These are phyloP conservation scores for Megaleporinus macrocephalus DNA, from an alignment of 2,113 vertebrate species.

Conservation along the genomic window DNA sequence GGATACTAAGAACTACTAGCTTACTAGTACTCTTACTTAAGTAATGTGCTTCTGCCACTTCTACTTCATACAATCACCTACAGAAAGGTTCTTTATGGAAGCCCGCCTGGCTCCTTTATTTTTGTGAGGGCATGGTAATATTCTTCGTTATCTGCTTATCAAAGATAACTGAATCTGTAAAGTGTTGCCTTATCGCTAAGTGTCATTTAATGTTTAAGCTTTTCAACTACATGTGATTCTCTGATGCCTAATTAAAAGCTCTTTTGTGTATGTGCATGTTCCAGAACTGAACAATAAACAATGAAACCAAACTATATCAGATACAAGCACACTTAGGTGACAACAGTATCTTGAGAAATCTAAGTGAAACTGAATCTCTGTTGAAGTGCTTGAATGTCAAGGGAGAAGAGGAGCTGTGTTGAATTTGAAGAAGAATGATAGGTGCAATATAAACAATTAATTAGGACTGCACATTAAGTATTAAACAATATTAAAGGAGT, in stretches of 20 bases:
- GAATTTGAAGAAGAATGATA: slow-evolving; percentile 71
- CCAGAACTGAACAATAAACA: slow-evolving; percentile 26
- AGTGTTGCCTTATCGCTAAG: not conserved
- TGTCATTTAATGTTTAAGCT: not conserved
- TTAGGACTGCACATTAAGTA: slow-evolving; percentile 72
- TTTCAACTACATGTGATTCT: not conserved
- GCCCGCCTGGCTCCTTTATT: no score
- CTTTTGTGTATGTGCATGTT: slow-evolving; percentile 1
- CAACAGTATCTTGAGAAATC: slow-evolving; percentile 34
- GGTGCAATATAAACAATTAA: slow-evolving; percentile 74
- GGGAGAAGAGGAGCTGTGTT: slow-evolving; percentile 38
- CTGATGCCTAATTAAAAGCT: not conserved
- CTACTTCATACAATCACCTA: no score
- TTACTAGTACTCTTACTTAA: no score
- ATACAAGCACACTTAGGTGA: slow-evolving; percentile 24
- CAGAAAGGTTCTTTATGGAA: no score
- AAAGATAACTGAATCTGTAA: no score
- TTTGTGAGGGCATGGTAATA: slow-evolving; percentile 12
- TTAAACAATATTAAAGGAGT: slow-evolving; percentile 76
- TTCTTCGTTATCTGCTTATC: not conserved
- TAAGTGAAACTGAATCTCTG: slow-evolving; percentile 20
- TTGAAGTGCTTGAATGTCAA: slow-evolving; percentile 23
- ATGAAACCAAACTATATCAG: slow-evolving; percentile 9
- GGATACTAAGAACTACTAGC: no score
- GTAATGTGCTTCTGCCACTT: no score